phyloP scores from a whole-genome alignment of 64 coral and sea anemone species.

The Anthopleura sola region DNA sequence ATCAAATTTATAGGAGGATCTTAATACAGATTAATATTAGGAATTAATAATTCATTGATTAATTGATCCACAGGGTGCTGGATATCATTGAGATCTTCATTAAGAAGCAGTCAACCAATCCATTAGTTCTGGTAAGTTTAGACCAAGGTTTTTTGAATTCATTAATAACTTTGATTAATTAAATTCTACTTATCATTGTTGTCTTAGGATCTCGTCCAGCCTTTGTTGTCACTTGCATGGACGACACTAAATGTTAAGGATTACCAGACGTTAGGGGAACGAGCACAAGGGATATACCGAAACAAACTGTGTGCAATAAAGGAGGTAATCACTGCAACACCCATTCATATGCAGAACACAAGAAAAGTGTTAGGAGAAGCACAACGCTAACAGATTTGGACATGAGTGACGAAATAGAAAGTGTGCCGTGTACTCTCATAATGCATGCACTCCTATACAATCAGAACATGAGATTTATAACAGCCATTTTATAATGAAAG shows the following conservation, averaged over 20 bases:
- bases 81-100: conserved; percentile 91
- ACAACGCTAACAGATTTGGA: no score
- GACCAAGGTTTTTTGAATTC: no score
- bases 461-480: no score
- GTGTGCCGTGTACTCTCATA: no score
- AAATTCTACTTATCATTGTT: background rate
- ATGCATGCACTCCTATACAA: no score
- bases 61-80: conserved; percentile 51
- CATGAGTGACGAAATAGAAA: no score
- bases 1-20: no score
- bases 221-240: conserved; percentile 60
- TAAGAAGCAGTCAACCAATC: conserved; percentile 84
- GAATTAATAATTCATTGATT: background rate
- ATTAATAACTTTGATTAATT: no score
- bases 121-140: conserved; percentile 78
- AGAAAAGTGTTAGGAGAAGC: no score
- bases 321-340: conserved; percentile 47
- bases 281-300: conserved; percentile 72
- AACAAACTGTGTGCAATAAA: conserved; percentile 70
- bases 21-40: background rate
- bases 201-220: conserved; percentile 65
- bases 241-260: conserved; percentile 65
- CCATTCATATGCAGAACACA: background rate
- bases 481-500: no score
- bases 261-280: conserved; percentile 64